Conservation (phyloP, 2,888 invertebrate species). For the Scaptomyza flava region DNA sequence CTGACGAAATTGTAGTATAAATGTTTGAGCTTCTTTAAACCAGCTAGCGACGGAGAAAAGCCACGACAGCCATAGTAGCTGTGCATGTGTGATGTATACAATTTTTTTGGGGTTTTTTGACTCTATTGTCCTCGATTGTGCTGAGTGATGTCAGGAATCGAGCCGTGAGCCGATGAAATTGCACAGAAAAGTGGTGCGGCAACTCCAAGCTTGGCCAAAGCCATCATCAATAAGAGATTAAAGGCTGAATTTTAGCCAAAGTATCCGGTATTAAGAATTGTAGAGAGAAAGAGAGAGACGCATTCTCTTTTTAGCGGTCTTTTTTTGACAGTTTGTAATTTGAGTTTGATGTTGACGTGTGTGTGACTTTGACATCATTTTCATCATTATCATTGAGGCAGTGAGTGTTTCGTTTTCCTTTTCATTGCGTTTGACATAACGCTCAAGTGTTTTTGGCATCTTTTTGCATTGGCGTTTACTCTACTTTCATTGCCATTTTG, state of each 20-base stretch:
- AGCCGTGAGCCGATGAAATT: slow-evolving; percentile 22
- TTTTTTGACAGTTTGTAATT: slow-evolving; percentile 61
- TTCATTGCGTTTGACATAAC: slow-evolving; percentile 66
- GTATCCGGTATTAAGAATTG: slow-evolving; percentile 16
- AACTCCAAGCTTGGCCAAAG: slow-evolving; percentile 25
- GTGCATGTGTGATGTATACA: slow-evolving; percentile 1
- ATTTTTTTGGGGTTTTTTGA: slow-evolving; percentile 10
- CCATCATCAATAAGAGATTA: slow-evolving; percentile 59
- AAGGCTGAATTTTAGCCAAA: slow-evolving; percentile 15
- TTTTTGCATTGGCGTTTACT: slow-evolving; percentile 28
- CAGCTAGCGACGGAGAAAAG: background rate
- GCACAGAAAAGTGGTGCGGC: slow-evolving; percentile 25
- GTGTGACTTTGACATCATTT: slow-evolving; percentile 20
- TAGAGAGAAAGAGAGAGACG: background rate
- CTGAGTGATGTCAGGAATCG: slow-evolving; percentile 7
- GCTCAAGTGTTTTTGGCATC: slow-evolving; percentile 42
- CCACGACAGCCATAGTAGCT: background rate
- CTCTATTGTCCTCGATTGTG: slow-evolving; percentile 62
- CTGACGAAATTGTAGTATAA: slow-evolving; percentile 24
- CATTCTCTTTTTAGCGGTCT: slow-evolving; percentile 45
- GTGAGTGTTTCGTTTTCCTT: slow-evolving; percentile 46
- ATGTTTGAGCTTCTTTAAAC: too few species aligned
- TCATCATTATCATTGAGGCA: slow-evolving; percentile 10
- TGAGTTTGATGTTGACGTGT: slow-evolving; percentile 34
- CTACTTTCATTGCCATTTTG: slow-evolving; percentile 45